Evolutionary conservation across 2,888 invertebrate species (phyloP).

Genomic region (Andrena fulva): DNA sequence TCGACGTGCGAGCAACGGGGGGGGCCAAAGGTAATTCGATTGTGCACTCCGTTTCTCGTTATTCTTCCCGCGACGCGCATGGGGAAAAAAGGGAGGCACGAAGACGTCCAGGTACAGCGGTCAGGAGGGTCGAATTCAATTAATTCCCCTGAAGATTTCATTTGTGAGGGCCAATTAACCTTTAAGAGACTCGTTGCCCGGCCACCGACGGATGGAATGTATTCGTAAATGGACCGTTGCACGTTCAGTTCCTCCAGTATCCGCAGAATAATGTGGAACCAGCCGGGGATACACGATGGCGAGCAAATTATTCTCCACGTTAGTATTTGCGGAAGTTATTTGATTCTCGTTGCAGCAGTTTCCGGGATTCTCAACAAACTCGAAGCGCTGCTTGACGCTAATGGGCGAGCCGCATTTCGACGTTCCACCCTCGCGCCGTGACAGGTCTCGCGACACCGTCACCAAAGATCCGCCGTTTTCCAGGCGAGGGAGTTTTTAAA

Average conservation of each 20-base stretch:
- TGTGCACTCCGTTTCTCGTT: slow-evolving; percentile 11
- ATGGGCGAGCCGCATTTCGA: not conserved
- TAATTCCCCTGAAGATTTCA: slow-evolving; percentile 5
- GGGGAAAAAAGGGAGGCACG: not conserved
- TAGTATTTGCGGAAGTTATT: slow-evolving; percentile 25
- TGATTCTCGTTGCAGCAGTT: slow-evolving; percentile 14
- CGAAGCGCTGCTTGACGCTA: not conserved
- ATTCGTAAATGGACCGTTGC: slow-evolving; percentile 12
- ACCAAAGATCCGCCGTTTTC: not conserved
- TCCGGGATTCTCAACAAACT: slow-evolving; percentile 11
- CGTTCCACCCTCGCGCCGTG: not conserved
- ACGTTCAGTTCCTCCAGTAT: not conserved
- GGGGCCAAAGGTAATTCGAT: slow-evolving; percentile 20
- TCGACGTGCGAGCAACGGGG: slow-evolving; percentile 25
- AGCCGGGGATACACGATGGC: not conserved
- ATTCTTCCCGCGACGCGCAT: not conserved
- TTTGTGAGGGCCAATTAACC: slow-evolving; percentile 17
- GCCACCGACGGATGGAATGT: not conserved
- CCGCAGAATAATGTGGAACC: slow-evolving; percentile 12
- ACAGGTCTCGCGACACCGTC: not conserved
- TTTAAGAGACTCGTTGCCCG: slow-evolving; percentile 5
- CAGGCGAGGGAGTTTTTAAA: not conserved
- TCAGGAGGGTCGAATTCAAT: slow-evolving; percentile 20
- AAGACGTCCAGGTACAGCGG: not conserved
- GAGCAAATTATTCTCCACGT: slow-evolving; percentile 9